Evolutionary conservation across 2,113 vertebrate genomes (phyloP).

Genomic region (Pontoporia blainvillei): DNA sequence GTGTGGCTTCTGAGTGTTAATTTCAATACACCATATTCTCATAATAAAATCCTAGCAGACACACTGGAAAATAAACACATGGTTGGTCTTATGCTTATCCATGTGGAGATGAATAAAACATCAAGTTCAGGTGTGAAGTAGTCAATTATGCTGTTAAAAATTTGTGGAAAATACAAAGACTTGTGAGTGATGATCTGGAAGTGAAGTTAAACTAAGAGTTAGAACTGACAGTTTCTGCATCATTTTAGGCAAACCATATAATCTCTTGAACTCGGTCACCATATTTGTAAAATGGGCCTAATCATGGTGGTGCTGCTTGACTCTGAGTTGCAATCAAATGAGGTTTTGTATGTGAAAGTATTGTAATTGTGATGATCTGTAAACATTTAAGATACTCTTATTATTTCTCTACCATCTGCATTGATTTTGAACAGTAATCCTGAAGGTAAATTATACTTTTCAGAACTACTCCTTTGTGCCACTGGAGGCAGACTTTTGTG

Average conservation of each 20-base stretch:
- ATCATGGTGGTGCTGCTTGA: neutral
- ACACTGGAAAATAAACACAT: slow-evolving; percentile 51
- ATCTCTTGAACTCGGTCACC: neutral
- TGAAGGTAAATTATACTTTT: neutral
- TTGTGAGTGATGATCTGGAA: neutral
- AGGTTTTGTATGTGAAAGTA: neutral
- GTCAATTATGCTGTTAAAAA: slow-evolving; percentile 44
- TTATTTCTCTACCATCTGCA: neutral
- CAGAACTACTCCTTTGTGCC: neutral
- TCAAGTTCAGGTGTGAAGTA: slow-evolving; percentile 45
- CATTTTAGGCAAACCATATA: neutral
- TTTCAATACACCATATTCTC: slow-evolving; percentile 34
- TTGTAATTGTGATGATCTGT: neutral
- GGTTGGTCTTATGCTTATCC: slow-evolving; percentile 18
- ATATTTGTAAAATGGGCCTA: neutral
- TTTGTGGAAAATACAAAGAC: slow-evolving; percentile 37
- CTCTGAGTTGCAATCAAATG: neutral
- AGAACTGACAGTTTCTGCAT: neutral
- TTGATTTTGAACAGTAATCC: neutral
- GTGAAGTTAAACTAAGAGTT: slow-evolving; percentile 1
- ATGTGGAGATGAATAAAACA: slow-evolving; percentile 57
- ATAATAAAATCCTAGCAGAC: slow-evolving; percentile 45
- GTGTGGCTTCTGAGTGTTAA: slow-evolving; percentile 27
- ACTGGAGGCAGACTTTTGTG: neutral
- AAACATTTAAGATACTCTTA: neutral